Conservation (phyloP, 2,888 invertebrate species). For the Baccha elongata region DNA sequence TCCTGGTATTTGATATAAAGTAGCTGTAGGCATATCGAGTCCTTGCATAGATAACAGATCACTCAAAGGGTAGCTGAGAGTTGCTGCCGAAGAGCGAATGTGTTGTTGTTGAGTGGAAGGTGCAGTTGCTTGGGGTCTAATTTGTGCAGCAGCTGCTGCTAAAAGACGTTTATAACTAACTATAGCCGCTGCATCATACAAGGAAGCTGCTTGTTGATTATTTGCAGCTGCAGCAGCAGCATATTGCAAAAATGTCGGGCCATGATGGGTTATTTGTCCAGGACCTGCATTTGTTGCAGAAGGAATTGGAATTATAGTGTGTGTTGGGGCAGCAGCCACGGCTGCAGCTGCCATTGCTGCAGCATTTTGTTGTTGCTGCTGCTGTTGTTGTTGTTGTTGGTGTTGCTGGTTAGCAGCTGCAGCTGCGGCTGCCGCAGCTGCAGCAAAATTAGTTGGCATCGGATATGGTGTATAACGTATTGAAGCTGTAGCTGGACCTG, state of each 20-base stretch:
- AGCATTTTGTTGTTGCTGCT: slow-evolving; percentile 78
- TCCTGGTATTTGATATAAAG: slow-evolving; percentile 88
- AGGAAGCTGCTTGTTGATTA: slow-evolving; percentile 83
- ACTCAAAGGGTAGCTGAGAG: slow-evolving; percentile 87
- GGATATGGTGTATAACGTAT: slow-evolving; percentile 86
- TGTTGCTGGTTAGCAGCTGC: slow-evolving; percentile 80
- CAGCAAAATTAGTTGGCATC: slow-evolving; percentile 83
- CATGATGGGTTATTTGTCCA: slow-evolving; percentile 76
- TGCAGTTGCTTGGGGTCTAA: slow-evolving; percentile 79
- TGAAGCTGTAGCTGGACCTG: slow-evolving; percentile 79
- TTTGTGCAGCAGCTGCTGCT: slow-evolving; percentile 81
- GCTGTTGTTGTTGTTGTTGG: slow-evolving; percentile 83
- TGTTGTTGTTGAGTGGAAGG: slow-evolving; percentile 79
- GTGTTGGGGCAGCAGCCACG: slow-evolving; percentile 77
- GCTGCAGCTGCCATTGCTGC: slow-evolving; percentile 78
- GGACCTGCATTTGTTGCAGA: slow-evolving; percentile 78
- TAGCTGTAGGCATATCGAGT: slow-evolving; percentile 85
- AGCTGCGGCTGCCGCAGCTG: slow-evolving; percentile 79
- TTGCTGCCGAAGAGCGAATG: slow-evolving; percentile 83
- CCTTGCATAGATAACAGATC: slow-evolving; percentile 88
- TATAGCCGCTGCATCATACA: slow-evolving; percentile 81
- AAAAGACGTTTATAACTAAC: slow-evolving; percentile 81
- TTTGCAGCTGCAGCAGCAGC: slow-evolving; percentile 86
- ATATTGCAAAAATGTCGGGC: slow-evolving; percentile 83
- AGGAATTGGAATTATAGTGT: slow-evolving; percentile 76